Base-by-base conservation (phyloP, 2,888 invertebrate genomes). In the Lamellibrachia columna region DNA sequence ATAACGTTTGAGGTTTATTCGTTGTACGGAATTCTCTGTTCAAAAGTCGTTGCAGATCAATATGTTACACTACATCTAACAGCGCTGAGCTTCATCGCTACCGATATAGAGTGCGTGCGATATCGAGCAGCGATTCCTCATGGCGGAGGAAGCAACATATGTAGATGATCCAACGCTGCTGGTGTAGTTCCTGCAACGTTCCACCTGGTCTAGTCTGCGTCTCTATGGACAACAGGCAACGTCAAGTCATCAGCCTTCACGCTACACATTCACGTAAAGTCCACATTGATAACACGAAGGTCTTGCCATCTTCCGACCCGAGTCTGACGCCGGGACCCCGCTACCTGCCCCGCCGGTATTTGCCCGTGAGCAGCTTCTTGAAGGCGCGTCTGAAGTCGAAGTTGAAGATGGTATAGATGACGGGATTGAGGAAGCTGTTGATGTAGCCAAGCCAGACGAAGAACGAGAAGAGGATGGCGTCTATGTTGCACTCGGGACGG, bases 371-470 rank as follows among this genome's bases (percentile, higher is more conserved):
- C 94, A 99, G 97, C 97, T 98, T 99, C 96, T 99, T 98, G 97
- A 99, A 99, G 92, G 99, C 99, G 97, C 99, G 99, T 94, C 99
- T 97, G 97, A 99, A 99, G 97, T 99, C 99, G 0, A 95, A 95
- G 93, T 96, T 96, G 94, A 96, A 96, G 93, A 96, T 96, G 55
- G 96, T 96, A 94, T 96, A 96, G 93, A 96, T 96, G 93, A 96
- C 95, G 0, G 98, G 98, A 97, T 99, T 99, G 97, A 99, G 98
- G 95, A 97, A 97, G 93, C 97, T 97, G 95, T 97, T 99, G 97
- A 99, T 99, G 97, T 99, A 99, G 92, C 99, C 99, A 93, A 99
- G 97, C 99, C 99, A 99, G 96, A 99, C 98, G 97, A 99, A 99
- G 92, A 96, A 95, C 53, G 95, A 94, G 94, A 96, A 95, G 40